These are phyloP conservation scores for Chydorus sphaericus DNA, from an alignment of 2,888 invertebrate genomes.

Conservation along the genomic window DNA sequence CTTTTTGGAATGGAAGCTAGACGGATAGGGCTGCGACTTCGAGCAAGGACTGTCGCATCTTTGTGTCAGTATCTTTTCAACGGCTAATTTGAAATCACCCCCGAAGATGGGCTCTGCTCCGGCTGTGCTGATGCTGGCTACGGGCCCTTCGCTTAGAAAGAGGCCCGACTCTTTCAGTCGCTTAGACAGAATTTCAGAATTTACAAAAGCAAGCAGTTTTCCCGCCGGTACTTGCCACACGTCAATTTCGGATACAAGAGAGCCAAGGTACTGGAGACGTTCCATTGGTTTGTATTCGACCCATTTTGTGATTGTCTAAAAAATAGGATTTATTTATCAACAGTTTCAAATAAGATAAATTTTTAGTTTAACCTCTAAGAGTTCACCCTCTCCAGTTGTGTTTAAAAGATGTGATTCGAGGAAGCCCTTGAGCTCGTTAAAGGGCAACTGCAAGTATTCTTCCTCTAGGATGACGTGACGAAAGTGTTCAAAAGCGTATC, in stretches of 20 bases:
- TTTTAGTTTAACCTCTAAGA: slow-evolving; percentile 8
- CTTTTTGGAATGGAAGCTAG: slow-evolving; percentile 9
- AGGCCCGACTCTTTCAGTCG: neutral
- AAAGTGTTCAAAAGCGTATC: slow-evolving; percentile 23
- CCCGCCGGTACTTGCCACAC: slow-evolving; percentile 19
- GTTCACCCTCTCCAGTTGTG: slow-evolving; percentile 11
- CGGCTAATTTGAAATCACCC: slow-evolving; percentile 14
- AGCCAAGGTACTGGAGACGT: slow-evolving; percentile 3
- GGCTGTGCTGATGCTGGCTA: neutral
- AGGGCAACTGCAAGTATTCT: slow-evolving; percentile 22
- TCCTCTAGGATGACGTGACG: slow-evolving; percentile 23
- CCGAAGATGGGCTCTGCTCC: neutral
- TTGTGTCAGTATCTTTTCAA: slow-evolving; percentile 15
- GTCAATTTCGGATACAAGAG: slow-evolving; percentile 10
- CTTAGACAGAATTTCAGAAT: slow-evolving; percentile 21
- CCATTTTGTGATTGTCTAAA: slow-evolving; percentile 6
- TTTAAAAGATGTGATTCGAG: slow-evolving; percentile 8
- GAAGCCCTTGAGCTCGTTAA: slow-evolving; percentile 10
- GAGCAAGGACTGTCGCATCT: slow-evolving; percentile 16
- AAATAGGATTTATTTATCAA: neutral
- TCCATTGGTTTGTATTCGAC: slow-evolving; percentile 11
- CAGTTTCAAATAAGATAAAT: neutral
- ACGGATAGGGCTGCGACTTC: neutral
- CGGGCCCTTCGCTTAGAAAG: slow-evolving; percentile 19
- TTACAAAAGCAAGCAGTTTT: slow-evolving; percentile 20